A percentile compares a stretch with the other conserved stretches of the same genome.
Evolutionary conservation across 2,888 invertebrate genomes (phyloP).

Genomic region (Scaptomyza flava): DNA sequence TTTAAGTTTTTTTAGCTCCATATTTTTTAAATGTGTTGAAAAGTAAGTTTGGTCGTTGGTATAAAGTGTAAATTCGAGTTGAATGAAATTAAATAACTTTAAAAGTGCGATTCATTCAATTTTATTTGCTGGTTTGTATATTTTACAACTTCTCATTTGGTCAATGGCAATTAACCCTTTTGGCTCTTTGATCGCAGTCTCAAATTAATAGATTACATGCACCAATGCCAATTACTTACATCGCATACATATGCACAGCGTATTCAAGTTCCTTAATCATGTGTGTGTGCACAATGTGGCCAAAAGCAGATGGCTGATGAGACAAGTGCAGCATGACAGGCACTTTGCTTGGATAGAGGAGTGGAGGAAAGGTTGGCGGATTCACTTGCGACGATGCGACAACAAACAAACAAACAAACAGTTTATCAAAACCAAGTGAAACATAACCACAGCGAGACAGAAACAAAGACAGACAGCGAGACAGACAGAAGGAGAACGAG

Average conservation of each 20-base stretch:
- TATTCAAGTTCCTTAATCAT: not conserved
- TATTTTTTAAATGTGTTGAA: no score
- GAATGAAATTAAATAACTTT: slow-evolving; percentile 5
- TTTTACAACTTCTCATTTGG: no score
- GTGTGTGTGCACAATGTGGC: not conserved
- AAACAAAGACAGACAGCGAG: not conserved
- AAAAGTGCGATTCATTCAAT: slow-evolving; percentile 6
- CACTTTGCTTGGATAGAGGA: not conserved
- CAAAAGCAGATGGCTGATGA: slow-evolving; percentile 6
- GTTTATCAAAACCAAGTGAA: slow-evolving; percentile 50
- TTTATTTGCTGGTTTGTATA: not conserved
- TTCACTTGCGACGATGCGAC: slow-evolving; percentile 5
- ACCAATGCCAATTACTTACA: slow-evolving; percentile 23
- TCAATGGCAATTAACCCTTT: slow-evolving; percentile 32
- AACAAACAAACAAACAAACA: slow-evolving; percentile 39
- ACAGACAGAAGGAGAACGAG: not conserved
- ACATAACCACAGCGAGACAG: slow-evolving; percentile 25
- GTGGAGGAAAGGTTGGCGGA: no score
- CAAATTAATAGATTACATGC: slow-evolving; percentile 30
- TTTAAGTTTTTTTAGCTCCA: no score
- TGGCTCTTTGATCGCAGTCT: slow-evolving; percentile 3
- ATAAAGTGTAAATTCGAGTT: not conserved
- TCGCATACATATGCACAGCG: not conserved
- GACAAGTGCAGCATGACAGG: slow-evolving; percentile 28
- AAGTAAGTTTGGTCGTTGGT: no score